Evolutionary conservation across 2,113 vertebrate genomes (phyloP).

Genomic region (Sprattus sprattus): DNA sequence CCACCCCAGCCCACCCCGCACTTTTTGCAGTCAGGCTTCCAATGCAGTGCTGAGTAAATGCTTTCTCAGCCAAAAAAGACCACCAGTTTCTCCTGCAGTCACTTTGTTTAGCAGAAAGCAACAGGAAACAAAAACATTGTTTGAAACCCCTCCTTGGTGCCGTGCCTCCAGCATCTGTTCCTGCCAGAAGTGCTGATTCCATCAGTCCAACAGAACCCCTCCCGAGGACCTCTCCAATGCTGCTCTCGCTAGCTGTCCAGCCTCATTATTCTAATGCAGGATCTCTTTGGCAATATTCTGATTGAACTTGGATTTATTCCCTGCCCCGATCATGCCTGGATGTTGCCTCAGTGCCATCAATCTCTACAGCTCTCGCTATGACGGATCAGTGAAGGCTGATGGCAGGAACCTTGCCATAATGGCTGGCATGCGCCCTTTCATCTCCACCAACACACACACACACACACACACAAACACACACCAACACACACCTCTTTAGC

Average conservation of each 20-base stretch:
- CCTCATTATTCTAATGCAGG: conserved; percentile 18
- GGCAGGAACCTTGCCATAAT: not conserved
- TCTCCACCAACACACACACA: not conserved
- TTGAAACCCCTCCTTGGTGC: not conserved
- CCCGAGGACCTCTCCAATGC: not conserved
- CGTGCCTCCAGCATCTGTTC: not conserved
- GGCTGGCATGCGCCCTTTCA: not conserved
- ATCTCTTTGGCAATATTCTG: conserved; percentile 19
- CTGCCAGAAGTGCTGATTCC: not conserved
- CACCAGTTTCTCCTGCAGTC: not conserved
- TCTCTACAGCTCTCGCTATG: not conserved
- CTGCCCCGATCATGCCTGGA: not conserved
- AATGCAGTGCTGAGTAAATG: not conserved
- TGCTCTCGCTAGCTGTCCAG: not conserved
- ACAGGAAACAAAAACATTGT: not conserved
- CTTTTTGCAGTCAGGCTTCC: not conserved
- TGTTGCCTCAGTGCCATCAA: not conserved
- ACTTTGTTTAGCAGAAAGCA: not conserved
- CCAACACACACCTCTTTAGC: not conserved
- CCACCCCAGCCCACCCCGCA: not conserved
- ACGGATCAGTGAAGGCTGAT: not conserved
- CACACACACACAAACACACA: not conserved
- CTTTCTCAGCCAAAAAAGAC: not conserved
- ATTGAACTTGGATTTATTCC: conserved; percentile 22
- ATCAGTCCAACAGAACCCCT: not conserved